Evolutionary conservation across 2,888 invertebrate genomes (phyloP).

Genomic region (Chaitophorus viminalis): DNA sequence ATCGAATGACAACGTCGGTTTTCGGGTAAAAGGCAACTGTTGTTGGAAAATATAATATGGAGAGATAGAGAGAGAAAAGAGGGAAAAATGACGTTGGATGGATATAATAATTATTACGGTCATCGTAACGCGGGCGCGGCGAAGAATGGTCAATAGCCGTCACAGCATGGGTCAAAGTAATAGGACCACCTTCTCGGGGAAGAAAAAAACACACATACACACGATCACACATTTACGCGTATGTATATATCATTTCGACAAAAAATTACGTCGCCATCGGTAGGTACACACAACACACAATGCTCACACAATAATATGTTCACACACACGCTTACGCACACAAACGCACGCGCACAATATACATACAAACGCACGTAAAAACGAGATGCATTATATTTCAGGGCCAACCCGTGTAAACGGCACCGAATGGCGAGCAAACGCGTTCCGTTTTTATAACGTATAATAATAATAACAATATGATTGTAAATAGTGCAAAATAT

Average conservation of each 20-base stretch:
- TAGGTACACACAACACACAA: not conserved
- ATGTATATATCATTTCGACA: not conserved
- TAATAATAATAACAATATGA: no score
- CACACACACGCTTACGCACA: not conserved
- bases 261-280: slow-evolving; percentile 7
- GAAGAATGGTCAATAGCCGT: slow-evolving; percentile 21
- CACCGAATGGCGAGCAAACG: no score
- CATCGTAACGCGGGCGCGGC: not conserved
- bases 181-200: not conserved
- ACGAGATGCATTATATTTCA: no score
- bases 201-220: not conserved
- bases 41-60: not conserved
- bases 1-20: slow-evolving; percentile 36
- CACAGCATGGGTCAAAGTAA: slow-evolving; percentile 19
- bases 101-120: slow-evolving; percentile 11
- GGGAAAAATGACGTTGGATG: not conserved
- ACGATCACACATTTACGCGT: not conserved
- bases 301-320: not conserved
- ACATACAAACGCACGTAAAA: no score
- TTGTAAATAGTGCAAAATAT: no score
- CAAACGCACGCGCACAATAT: no score
- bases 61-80: no score
- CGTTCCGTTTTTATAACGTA: no score
- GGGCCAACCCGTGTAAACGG: no score
- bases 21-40: slow-evolving; percentile 9